Evolutionary conservation across 2,888 invertebrate species (phyloP).

Genomic region (Timandra comae): DNA sequence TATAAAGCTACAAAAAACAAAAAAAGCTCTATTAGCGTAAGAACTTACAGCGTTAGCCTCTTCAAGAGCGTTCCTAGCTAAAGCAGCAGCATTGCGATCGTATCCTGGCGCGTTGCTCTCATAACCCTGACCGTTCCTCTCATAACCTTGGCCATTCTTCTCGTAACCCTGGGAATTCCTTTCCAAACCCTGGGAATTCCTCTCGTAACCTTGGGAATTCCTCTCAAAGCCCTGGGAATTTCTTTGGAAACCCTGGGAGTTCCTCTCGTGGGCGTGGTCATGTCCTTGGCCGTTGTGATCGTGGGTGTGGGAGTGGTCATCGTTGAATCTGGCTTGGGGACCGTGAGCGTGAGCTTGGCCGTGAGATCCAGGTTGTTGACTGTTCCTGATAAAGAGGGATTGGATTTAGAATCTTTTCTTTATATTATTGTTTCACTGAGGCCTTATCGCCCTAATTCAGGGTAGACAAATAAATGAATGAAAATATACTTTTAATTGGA

Average conservation of each 20-base stretch:
- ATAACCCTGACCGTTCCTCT: constrained; percentile 23
- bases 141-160: background rate
- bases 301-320: background rate
- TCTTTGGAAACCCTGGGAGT: background rate
- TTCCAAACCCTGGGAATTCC: no score
- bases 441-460: no score
- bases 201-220: no score
- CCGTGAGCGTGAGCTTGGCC: constrained; percentile 1
- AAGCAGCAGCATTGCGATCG: constrained; percentile 38
- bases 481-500: no score
- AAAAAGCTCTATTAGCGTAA: no score
- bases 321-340: constrained; percentile 7
- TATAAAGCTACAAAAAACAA: no score
- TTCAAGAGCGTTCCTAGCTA: constrained; percentile 43
- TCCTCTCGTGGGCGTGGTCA: background rate
- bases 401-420: no score
- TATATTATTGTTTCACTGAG: no score
- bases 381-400: no score
- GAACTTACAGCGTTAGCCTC: constrained; percentile 47
- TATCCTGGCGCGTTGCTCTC: constrained; percentile 37
- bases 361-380: constrained; percentile 24
- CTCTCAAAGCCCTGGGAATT: no score
- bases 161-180: background rate
- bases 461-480: no score
- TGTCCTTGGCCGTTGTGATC: background rate